A percentile compares a stretch with the other conserved stretches of the same genome.
Conservation (phyloP, 2,888 invertebrate species). For the Petrolisthes manimaculis region DNA sequence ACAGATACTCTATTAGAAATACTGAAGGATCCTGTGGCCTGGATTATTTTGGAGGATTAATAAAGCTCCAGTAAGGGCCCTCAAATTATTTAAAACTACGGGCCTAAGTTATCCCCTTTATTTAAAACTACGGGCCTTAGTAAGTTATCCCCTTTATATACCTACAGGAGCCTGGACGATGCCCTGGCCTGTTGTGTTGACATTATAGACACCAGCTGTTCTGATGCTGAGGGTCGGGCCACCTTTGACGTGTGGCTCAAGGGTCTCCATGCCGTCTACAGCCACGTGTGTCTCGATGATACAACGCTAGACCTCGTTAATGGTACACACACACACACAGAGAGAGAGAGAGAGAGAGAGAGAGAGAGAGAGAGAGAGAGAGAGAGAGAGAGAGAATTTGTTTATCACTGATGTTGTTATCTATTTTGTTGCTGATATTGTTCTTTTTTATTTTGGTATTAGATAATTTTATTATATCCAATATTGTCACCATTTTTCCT, state of each 20-base stretch:
- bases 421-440: no score
- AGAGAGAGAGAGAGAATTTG: not conserved
- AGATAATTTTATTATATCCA: no score
- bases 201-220: slow-evolving; percentile 60
- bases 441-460: no score
- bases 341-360: not conserved
- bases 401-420: not conserved
- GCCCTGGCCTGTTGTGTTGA: slow-evolving; percentile 63
- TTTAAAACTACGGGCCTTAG: not conserved
- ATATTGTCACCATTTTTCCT: no score
- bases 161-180: slow-evolving; percentile 61
- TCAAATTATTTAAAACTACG: no score
- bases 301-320: not conserved
- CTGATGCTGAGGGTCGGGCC: slow-evolving; percentile 30
- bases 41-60: no score
- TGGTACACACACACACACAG: no score
- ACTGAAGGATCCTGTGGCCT: no score
- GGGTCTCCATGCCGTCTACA: slow-evolving; percentile 37
- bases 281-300: slow-evolving; percentile 34
- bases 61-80: no score
- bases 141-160: not conserved
- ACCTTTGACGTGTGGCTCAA: slow-evolving; percentile 61
- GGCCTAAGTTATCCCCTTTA: not conserved
- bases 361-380: not conserved
- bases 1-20: no score